Percentiles rank a stretch among this genome's conserved stretches.
Evolutionary conservation across 2,113 vertebrate genomes (phyloP).

Genomic region (Cololabis saira): DNA sequence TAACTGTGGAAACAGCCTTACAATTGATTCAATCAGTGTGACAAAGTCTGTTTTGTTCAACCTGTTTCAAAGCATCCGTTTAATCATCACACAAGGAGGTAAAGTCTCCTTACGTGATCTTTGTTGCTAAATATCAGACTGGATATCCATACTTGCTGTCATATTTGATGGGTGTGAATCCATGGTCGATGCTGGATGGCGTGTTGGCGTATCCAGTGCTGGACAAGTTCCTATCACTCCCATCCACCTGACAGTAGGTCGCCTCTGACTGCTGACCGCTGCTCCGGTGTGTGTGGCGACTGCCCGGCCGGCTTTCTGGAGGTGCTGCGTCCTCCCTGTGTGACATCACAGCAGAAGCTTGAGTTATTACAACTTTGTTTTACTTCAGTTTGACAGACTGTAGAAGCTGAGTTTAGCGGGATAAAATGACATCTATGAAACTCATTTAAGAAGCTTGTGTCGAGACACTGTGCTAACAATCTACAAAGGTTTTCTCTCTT

Average conservation of each 20-base stretch:
- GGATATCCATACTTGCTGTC: constrained; percentile 57
- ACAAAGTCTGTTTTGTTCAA: too few species aligned
- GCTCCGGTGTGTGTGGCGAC: constrained; percentile 55
- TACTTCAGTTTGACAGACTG: not conserved
- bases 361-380: too few species aligned
- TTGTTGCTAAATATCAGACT: constrained; percentile 41
- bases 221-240: not conserved
- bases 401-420: not conserved
- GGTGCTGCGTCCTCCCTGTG: constrained; percentile 74
- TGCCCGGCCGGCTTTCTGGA: constrained; percentile 71
- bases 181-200: constrained; percentile 26
- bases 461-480: too few species aligned
- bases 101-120: not conserved
- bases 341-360: constrained; percentile 4
- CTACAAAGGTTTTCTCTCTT: too few species aligned
- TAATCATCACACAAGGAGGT: not conserved
- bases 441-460: not conserved
- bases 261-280: constrained; percentile 44
- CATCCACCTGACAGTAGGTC: constrained; percentile 47
- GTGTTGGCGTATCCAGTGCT: not conserved
- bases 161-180: constrained; percentile 22
- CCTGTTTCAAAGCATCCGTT: not conserved
- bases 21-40: too few species aligned
- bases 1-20: too few species aligned
- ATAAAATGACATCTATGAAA: not conserved